These are phyloP conservation scores for Columbina picui DNA, from an alignment of 2,113 vertebrate genomes.

Conservation along the genomic window DNA sequence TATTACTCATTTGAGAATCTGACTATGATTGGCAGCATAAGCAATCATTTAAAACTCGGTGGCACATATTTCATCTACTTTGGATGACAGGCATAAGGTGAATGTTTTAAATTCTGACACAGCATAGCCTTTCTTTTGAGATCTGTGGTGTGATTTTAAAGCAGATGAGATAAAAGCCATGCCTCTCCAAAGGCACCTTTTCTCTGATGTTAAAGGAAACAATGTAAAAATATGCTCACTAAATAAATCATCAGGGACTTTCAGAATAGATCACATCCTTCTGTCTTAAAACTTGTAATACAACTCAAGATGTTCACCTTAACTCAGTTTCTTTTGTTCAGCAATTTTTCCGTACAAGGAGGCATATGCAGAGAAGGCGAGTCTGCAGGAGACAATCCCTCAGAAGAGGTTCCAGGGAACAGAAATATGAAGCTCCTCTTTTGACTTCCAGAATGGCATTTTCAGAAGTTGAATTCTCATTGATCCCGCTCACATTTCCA, in stretches of 20 bases:
- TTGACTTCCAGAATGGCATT: background rate
- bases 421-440: background rate
- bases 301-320: conserved; percentile 25
- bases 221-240: conserved; percentile 66
- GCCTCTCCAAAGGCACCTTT: conserved; percentile 41
- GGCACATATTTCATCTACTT: conserved; percentile 25
- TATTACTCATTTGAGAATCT: background rate
- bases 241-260: conserved; percentile 67
- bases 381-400: background rate
- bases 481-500: background rate
- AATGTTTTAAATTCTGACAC: conserved; percentile 48
- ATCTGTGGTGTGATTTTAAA: conserved; percentile 45
- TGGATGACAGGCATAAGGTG: conserved; percentile 35
- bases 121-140: conserved; percentile 43
- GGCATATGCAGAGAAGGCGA: background rate
- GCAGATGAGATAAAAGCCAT: conserved; percentile 33
- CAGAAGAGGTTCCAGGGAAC: background rate
- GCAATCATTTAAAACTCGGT: conserved; percentile 11
- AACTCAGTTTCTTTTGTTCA: conserved; percentile 48
- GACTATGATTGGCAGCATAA: conserved; percentile 30
- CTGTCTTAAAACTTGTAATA: conserved; percentile 56
- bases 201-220: conserved; percentile 60
- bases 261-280: conserved; percentile 27
- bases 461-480: background rate
- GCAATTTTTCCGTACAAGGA: background rate